phyloP scores from a whole-genome alignment of 2,113 vertebrate species.

The Chaetodon auriga region DNA sequence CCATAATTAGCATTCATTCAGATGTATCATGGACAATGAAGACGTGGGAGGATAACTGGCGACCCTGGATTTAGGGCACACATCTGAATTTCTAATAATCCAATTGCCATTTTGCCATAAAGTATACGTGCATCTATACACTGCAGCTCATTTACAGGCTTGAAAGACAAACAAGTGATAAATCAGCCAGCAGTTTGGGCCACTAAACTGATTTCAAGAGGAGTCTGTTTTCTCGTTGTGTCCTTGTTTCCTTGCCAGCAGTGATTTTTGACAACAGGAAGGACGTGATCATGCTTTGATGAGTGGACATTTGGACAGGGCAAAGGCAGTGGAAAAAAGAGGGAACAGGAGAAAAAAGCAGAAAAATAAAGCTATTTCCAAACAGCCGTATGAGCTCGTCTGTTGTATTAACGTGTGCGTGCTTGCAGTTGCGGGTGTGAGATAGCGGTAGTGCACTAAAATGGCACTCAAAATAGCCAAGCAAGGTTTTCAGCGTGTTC shows the following conservation, averaged over 20 bases:
- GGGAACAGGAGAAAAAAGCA: not conserved
- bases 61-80: conserved; percentile 36
- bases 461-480: conserved; percentile 47
- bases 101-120: not conserved
- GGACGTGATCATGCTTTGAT: not conserved
- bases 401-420: not conserved
- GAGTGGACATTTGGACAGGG: not conserved
- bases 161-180: not conserved
- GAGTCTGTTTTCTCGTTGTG: not conserved
- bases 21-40: conserved; percentile 28
- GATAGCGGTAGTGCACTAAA: not conserved
- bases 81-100: conserved; percentile 45
- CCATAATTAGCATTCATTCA: conserved; percentile 67
- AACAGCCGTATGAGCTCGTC: not conserved
- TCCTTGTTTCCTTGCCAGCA: not conserved
- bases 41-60: conserved; percentile 20
- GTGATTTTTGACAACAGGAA: conserved; percentile 9
- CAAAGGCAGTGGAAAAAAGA: conserved; percentile 4
- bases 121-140: not conserved
- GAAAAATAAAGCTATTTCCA: not conserved
- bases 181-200: not conserved
- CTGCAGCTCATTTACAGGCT: not conserved
- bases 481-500: conserved; percentile 31
- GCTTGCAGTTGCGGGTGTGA: not conserved
- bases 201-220: conserved; percentile 15